Evolutionary conservation across 2,113 vertebrate genomes (phyloP).

Genomic region (Pachycephala philippinensis): DNA sequence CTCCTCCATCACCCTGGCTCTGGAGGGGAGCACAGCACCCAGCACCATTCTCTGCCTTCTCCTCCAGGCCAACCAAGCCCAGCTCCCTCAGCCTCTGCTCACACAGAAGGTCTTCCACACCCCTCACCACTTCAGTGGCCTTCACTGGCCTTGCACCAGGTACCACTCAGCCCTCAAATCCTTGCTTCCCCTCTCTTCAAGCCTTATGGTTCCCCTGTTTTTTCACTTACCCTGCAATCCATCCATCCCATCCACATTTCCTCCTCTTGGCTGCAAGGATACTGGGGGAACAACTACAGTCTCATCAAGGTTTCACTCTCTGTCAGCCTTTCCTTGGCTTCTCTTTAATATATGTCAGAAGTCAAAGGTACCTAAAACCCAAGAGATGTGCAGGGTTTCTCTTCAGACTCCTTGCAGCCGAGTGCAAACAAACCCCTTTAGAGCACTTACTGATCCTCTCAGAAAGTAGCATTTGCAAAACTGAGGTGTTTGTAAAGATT

Average conservation of each 20-base stretch:
- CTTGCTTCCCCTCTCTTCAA: neutral
- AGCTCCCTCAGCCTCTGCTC: neutral
- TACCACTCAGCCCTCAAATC: neutral
- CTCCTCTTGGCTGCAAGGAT: neutral
- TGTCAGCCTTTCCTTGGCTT: neutral
- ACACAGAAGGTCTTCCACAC: neutral
- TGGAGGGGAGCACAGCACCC: neutral
- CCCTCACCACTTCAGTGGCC: neutral
- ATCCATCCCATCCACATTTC: neutral
- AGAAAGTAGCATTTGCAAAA: neutral
- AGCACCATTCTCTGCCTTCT: neutral
- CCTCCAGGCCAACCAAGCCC: neutral
- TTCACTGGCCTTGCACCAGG: neutral
- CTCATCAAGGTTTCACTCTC: constrained; percentile 28
- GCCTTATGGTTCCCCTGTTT: neutral
- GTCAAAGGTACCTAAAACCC: neutral
- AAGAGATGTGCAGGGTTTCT: neutral
- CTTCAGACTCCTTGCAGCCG: neutral
- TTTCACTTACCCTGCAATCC: neutral
- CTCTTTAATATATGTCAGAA: neutral
- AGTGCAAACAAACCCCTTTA: neutral
- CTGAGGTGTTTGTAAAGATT: constrained; percentile 28
- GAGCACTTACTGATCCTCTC: neutral
- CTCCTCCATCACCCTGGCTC: neutral
- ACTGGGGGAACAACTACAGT: neutral